Conservation (phyloP, 2,113 vertebrate genomes). For the Arothron firmamentum region DNA sequence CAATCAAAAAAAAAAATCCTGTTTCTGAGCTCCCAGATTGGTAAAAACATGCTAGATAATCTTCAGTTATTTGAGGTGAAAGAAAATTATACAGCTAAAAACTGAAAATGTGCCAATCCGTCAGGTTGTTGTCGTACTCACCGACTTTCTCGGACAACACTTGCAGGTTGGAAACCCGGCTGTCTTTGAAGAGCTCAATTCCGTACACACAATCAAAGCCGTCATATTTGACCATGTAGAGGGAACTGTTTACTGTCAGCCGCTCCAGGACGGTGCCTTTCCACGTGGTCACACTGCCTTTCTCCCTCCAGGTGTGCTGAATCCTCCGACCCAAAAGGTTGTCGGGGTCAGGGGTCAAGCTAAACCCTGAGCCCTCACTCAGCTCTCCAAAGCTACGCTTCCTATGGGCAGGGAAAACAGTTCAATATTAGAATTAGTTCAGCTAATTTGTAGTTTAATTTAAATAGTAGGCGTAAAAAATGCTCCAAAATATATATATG, state of each 20-base stretch:
- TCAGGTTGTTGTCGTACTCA: constrained; percentile 47
- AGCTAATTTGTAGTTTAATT: not conserved
- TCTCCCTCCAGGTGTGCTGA: constrained; percentile 80
- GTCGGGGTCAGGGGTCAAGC: constrained; percentile 72
- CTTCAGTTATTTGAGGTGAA: no score
- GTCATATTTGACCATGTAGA: constrained; percentile 82
- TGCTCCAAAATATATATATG: no score
- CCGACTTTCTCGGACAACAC: constrained; percentile 77
- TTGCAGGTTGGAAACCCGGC: constrained; percentile 75
- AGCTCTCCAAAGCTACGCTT: constrained; percentile 81
- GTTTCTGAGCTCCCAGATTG: no score
- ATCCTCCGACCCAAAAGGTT: constrained; percentile 77
- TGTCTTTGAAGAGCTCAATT: constrained; percentile 81
- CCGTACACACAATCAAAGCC: constrained; percentile 81
- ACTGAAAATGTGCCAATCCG: not conserved
- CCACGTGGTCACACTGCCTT: constrained; percentile 78
- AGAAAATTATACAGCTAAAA: no score
- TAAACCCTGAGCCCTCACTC: constrained; percentile 65
- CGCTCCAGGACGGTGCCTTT: constrained; percentile 81
- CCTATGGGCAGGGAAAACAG: constrained; percentile 39
- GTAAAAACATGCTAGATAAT: no score
- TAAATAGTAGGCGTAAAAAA: no score
- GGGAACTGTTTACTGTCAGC: constrained; percentile 73
- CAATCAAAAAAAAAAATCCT: not conserved
- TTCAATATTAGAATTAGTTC: not conserved